phyloP scores from a whole-genome alignment of 1,140 invertebrate genomes.

The Polypedilum vanderplanki region DNA sequence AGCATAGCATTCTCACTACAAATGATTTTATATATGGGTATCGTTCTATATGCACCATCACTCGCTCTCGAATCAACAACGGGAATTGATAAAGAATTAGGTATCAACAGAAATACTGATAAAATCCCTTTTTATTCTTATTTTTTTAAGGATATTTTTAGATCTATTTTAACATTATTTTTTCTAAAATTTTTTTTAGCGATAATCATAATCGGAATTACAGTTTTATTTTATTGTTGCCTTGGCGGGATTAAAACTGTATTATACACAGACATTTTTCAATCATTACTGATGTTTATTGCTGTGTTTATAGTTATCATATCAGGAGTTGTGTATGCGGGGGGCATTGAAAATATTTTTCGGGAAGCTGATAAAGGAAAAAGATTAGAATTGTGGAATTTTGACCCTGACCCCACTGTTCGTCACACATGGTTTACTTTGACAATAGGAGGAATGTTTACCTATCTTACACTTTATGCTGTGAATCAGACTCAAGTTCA shows the following conservation, averaged over 20 bases:
- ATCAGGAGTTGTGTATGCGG: slow-evolving; percentile 58
- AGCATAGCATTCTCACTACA: slow-evolving; percentile 72
- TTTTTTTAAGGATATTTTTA: no score
- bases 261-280: slow-evolving; percentile 78
- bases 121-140: no score
- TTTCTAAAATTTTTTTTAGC: no score
- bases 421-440: slow-evolving; percentile 70
- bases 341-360: slow-evolving; percentile 61
- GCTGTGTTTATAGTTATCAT: slow-evolving; percentile 68
- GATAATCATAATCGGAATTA: slow-evolving; percentile 65
- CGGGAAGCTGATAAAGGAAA: slow-evolving; percentile 54
- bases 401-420: slow-evolving; percentile 60
- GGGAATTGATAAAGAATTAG: slow-evolving; percentile 60
- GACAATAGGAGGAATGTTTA: slow-evolving; percentile 62
- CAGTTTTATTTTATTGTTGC: background rate
- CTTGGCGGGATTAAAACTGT: slow-evolving; percentile 87
- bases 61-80: slow-evolving; percentile 85
- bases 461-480: slow-evolving; percentile 68
- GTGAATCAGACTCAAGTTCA: slow-evolving; percentile 85
- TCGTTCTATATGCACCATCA: slow-evolving; percentile 88
- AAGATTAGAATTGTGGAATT: slow-evolving; percentile 61
- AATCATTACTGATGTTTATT: slow-evolving; percentile 71
- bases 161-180: no score
- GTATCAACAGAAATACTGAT: no score
- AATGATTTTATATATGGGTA: slow-evolving; percentile 85